phyloP scores from a whole-genome alignment of 1,140 invertebrate species.

The Aphis gossypii region DNA sequence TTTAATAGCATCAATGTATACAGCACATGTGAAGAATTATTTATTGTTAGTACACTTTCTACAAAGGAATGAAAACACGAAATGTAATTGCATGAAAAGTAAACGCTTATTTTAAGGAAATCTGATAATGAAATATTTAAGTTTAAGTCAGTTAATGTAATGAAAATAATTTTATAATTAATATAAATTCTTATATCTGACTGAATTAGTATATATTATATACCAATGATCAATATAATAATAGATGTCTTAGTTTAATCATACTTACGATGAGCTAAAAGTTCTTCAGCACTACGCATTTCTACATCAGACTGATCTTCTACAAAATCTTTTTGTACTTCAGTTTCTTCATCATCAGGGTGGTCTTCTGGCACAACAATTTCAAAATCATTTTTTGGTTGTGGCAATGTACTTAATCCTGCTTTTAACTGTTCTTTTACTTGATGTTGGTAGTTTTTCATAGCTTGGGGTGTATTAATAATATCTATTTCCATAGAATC shows the following conservation, averaged over 20 bases:
- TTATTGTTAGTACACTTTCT: no score
- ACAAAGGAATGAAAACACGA: no score
- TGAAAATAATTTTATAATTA: neutral
- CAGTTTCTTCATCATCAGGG: conserved; percentile 64
- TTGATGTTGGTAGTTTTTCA: conserved; percentile 73
- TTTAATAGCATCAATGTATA: no score
- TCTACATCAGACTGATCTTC: conserved; percentile 94
- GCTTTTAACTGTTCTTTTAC: conserved; percentile 77
- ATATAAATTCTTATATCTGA: neutral
- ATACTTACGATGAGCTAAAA: conserved; percentile 45
- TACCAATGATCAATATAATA: conserved; percentile 23
- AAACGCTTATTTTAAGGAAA: no score
- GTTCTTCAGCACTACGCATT: conserved; percentile 62
- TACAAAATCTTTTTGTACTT: conserved; percentile 65
- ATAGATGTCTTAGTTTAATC: conserved; percentile 10
- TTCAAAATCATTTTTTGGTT: conserved; percentile 97
- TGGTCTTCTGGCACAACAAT: conserved; percentile 90
- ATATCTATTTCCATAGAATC: conserved; percentile 74
- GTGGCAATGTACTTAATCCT: conserved; percentile 81
- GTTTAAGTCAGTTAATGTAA: neutral
- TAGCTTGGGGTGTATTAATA: conserved; percentile 70
- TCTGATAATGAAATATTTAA: no score
- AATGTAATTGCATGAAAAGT: no score
- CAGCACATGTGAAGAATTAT: no score
- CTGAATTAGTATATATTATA: neutral